Evolutionary conservation across 2,797 vertebrate genomes (phyloP).

Genomic region (Jordanella pulchra): DNA sequence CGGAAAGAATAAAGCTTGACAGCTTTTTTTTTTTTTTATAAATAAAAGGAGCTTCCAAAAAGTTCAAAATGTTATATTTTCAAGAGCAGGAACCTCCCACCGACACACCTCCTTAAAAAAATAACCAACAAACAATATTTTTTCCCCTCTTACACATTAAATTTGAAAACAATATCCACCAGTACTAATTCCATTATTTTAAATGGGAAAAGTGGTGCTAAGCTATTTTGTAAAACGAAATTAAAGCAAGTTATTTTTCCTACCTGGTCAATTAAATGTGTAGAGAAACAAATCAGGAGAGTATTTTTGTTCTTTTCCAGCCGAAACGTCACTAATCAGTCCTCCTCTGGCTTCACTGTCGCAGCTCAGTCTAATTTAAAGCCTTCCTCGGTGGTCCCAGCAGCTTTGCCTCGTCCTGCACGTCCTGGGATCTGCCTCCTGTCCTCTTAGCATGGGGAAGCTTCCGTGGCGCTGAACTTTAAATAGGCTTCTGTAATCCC

Average conservation of each 20-base stretch:
- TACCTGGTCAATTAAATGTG: slow-evolving; percentile 36
- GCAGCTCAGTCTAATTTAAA: neutral
- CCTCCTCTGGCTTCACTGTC: slow-evolving; percentile 8
- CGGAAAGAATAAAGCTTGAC: slow-evolving; percentile 33
- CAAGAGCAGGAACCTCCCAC: slow-evolving; percentile 17
- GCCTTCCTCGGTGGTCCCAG: neutral
- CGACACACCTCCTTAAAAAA: slow-evolving; percentile 51
- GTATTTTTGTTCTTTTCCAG: neutral
- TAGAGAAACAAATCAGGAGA: neutral
- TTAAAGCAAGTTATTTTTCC: neutral
- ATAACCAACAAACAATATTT: neutral
- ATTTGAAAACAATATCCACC: neutral
- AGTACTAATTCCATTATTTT: neutral
- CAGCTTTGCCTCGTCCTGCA: slow-evolving; percentile 1
- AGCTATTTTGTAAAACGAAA: neutral
- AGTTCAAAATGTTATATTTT: slow-evolving; percentile 1
- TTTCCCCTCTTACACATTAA: neutral
- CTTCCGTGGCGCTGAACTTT: slow-evolving; percentile 66
- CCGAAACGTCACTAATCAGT: neutral
- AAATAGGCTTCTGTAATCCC: slow-evolving; percentile 75
- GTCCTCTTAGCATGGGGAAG: slow-evolving; percentile 31
- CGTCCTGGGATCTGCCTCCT: slow-evolving; percentile 30
- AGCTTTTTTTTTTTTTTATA: too few species aligned
- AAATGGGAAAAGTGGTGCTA: neutral
- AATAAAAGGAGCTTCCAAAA: neutral